Evolutionary conservation across 2,888 invertebrate species (phyloP), one percentile per base, ranked within the genome.

Genomic region (Parnassius glacialis): DNA sequence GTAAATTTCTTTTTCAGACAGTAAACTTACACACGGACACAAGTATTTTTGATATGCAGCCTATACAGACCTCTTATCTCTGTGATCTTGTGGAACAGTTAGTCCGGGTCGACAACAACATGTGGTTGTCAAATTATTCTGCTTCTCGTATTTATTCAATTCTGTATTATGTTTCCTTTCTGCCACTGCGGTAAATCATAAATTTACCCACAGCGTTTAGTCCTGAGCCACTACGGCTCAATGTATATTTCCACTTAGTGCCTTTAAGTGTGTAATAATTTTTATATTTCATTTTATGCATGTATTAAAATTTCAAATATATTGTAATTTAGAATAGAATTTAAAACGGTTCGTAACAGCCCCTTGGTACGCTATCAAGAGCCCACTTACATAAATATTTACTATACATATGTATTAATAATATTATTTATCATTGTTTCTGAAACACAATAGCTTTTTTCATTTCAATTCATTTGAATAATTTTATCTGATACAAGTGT

Each of bases 391-490:
- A 85, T 85, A 83, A 83, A 83, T 85, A 85, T 86, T 84, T 84
- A 83, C 81, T 80, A 83, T 84, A 84, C 81, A 83, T 80, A 83
- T 80, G 80, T 83, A 83, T 83, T 87, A 84, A 83, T 86, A 85
- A 83, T 84, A 84, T 84, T 87, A 85, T 88, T 85, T 86, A 88
- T 87, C 87, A 87, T 87, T 87, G 88, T 89, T 84, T 79, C 81
- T 82, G 85, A 84, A 86, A 84, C 81, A 87, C 89, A 89, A 89
- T 87, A 88, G 87, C n/a, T n/a, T n/a, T n/a, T n/a, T n/a, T n/a
- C n/a, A n/a, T n/a, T n/a, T n/a, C n/a, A n/a, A n/a, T n/a, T 88
- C 85, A 87, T 90, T 89, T 88, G 87, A 89, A 89, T 90, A 87
- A 87, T 87, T 87, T 86, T 87, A 87, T 88, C 86, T 81, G 83